Conservation (phyloP, 2,888 invertebrate genomes). For the Hirtodrosophila duncani region DNA sequence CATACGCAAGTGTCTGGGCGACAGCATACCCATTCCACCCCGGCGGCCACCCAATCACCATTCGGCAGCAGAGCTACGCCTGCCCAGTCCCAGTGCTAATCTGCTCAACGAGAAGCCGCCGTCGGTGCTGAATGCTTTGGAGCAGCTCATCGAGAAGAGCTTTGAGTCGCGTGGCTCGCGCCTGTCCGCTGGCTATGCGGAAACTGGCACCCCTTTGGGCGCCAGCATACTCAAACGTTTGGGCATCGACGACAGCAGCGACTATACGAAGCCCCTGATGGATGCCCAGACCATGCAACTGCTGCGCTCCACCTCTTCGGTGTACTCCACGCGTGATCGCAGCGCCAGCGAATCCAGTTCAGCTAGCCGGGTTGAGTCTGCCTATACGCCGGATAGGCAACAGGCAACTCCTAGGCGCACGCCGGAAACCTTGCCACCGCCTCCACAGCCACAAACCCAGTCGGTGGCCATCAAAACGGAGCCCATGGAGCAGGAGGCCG, state of each 20-base stretch:
- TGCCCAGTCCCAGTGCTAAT: slow-evolving; percentile 81
- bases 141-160: slow-evolving; percentile 97
- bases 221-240: slow-evolving; percentile 93
- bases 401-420: slow-evolving; percentile 52
- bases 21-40: slow-evolving; percentile 78
- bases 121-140: slow-evolving; percentile 96
- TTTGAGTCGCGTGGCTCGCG: slow-evolving; percentile 93
- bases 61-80: slow-evolving; percentile 78
- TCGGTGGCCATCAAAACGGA: slow-evolving; percentile 73
- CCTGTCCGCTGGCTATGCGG: slow-evolving; percentile 45
- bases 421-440: slow-evolving; percentile 38
- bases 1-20: slow-evolving; percentile 93
- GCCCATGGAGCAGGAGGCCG: slow-evolving; percentile 62
- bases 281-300: slow-evolving; percentile 93
- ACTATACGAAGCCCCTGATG: slow-evolving; percentile 93
- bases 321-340: slow-evolving; percentile 87
- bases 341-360: slow-evolving; percentile 94
- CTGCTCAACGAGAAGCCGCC: slow-evolving; percentile 80
- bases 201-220: slow-evolving; percentile 86
- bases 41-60: slow-evolving; percentile 81
- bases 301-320: slow-evolving; percentile 85
- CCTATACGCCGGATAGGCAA: slow-evolving; percentile 87
- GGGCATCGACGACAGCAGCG: slow-evolving; percentile 95
- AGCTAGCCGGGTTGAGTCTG: slow-evolving; percentile 86
- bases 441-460: slow-evolving; percentile 76